These are phyloP conservation scores for Adelges cooleyi DNA, from an alignment of 1,140 invertebrate genomes.

Conservation along the genomic window DNA sequence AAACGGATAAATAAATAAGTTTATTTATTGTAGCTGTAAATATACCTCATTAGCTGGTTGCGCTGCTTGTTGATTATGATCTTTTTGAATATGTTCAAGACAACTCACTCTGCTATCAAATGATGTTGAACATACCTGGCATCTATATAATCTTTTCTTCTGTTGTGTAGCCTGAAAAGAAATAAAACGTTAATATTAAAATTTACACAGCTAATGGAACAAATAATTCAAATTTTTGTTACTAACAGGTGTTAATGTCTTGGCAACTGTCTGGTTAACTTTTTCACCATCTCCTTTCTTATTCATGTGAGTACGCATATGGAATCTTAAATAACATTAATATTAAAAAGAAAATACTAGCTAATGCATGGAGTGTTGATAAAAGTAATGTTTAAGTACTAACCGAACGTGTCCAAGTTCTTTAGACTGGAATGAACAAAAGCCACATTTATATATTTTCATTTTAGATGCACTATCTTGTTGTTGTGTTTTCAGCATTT, in stretches of 20 bases:
- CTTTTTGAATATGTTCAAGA: slow-evolving; percentile 25
- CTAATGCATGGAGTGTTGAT: not conserved
- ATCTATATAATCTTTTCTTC: slow-evolving; percentile 13
- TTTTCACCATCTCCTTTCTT: slow-evolving; percentile 3
- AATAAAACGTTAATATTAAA: no score
- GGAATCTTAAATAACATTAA: slow-evolving; percentile 4
- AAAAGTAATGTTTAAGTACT: not conserved
- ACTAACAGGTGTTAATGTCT: not conserved
- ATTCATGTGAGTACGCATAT: slow-evolving; percentile 13
- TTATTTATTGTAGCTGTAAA: no score
- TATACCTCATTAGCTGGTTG: not conserved
- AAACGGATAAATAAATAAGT: no score
- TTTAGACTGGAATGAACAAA: slow-evolving; percentile 31
- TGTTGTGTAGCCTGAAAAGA: not conserved
- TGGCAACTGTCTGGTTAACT: not conserved
- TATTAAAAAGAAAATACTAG: not conserved
- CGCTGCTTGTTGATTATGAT: slow-evolving; percentile 13
- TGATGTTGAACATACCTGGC: slow-evolving; percentile 27
- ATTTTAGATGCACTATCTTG: slow-evolving; percentile 20
- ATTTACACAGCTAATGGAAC: no score
- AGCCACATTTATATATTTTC: slow-evolving; percentile 32
- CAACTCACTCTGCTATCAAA: slow-evolving; percentile 25
- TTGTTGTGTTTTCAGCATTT: not conserved
- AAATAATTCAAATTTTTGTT: not conserved
- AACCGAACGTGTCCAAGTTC: slow-evolving; percentile 30